Percentiles rank a stretch among this genome's conserved stretches.
These are phyloP conservation scores for Colaptes auratus DNA, from an alignment of 2,113 vertebrate genomes.

Conservation along the genomic window DNA sequence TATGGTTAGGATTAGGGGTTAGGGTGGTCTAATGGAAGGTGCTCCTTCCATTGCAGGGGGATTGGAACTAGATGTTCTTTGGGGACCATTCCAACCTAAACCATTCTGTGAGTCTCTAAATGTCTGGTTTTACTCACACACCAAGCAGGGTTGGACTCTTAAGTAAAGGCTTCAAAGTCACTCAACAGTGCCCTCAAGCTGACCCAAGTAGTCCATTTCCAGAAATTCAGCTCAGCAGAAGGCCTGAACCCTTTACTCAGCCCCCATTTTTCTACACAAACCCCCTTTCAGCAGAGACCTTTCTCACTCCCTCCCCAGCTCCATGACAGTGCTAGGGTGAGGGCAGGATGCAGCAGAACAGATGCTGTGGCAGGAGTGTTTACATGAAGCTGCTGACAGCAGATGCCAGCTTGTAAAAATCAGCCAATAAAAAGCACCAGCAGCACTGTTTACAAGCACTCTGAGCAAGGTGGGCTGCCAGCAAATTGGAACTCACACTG, in stretches of 20 bases:
- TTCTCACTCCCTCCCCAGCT: slow-evolving; percentile 49
- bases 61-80: too few relatives aligned
- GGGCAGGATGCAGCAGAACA: slow-evolving; percentile 67
- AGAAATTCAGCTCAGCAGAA: neutral
- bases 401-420: slow-evolving; percentile 70
- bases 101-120: neutral
- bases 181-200: neutral
- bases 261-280: slow-evolving; percentile 34
- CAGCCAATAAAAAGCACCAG: slow-evolving; percentile 67
- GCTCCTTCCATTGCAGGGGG: too few relatives aligned
- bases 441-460: slow-evolving; percentile 55
- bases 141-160: neutral
- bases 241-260: neutral
- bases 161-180: neutral
- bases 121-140: neutral
- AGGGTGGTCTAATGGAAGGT: too few relatives aligned
- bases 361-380: slow-evolving; percentile 74
- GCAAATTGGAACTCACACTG: slow-evolving; percentile 16
- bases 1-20: too few relatives aligned
- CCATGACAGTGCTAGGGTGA: slow-evolving; percentile 30
- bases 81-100: too few relatives aligned
- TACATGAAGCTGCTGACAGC: slow-evolving; percentile 69
- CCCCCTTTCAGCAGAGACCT: slow-evolving; percentile 37
- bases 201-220: neutral
- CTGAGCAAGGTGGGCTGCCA: slow-evolving; percentile 25